These are phyloP conservation scores for Capromys pilorides DNA, from an alignment of 2,797 vertebrate genomes.

Conservation along the genomic window DNA sequence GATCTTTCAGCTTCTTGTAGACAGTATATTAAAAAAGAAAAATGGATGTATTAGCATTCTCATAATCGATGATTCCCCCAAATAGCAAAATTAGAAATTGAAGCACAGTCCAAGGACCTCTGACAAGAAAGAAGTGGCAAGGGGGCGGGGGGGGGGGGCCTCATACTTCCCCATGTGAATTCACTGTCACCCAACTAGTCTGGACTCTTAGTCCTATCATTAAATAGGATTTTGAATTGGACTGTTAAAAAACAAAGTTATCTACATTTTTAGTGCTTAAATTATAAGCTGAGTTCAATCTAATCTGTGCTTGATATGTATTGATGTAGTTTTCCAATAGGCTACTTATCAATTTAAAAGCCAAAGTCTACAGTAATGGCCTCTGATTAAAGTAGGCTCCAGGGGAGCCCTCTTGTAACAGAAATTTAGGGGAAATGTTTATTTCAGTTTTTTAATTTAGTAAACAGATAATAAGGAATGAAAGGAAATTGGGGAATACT, in stretches of 20 bases:
- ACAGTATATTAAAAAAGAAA: neutral
- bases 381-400: conserved; percentile 10
- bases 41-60: neutral
- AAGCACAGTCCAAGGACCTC: neutral
- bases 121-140: neutral
- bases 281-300: neutral
- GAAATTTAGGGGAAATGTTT: conserved; percentile 37
- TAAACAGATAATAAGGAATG: conserved; percentile 35
- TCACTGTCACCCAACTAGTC: neutral
- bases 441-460: conserved; percentile 24
- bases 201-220: neutral
- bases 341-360: conserved; percentile 57
- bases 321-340: conserved; percentile 16
- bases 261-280: conserved; percentile 5
- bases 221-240: neutral
- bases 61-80: neutral
- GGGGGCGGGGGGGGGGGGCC: neutral
- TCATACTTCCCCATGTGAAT: neutral
- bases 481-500: neutral
- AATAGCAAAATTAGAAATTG: conserved; percentile 13
- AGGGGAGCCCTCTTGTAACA: neutral
- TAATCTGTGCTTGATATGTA: conserved; percentile 21
- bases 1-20: conserved; percentile 13
- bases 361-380: neutral
- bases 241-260: neutral